Base-by-base conservation (phyloP, 2,113 vertebrate species). In the Struthio camelus region DNA sequence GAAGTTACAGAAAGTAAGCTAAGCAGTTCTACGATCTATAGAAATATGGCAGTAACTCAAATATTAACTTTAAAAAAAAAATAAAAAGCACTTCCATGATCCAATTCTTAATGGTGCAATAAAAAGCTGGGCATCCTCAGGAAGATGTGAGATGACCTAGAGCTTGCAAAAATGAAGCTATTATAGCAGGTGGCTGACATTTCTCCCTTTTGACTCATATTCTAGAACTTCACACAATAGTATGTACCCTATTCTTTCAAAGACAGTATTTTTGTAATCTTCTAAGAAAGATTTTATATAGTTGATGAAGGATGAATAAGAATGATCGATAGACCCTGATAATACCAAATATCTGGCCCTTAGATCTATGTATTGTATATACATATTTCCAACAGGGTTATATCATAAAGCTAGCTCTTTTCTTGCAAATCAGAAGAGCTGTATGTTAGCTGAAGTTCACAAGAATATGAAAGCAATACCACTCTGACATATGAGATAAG, bases 271-370 rank as follows among this genome's bases (percentile, higher is more conserved):
- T 69, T 62, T 11, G 69, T 75, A 32, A 62, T 62, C 40, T 64
- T 81, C 73, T 42, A 38, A 1, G 0, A 38, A 2, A 1, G 19
- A 71, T 11, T 61, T 73, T 46, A 58, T 0, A 0, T 53, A 79
- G 28, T 23, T 69, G 15, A 50, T 46, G 59, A 10, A 14, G 11
- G 10, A 79, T 71, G 24, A 84, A 70, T 4, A 83, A 56, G 10
- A 70, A 86, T 40, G 12, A 53, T 14, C 30, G 83, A 32, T 14
- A 80, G 36, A 72, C 1, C 5, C 17, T 34, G 61, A 32, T 54
- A 82, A 77, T 19, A 61, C 3, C 61, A 24, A 50, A 4, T n/a
- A 71, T 10, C 34, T 34, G 5, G 36, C 10, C 30, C 40, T 70
- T 73, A 54, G 24, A 34, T 71, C 16, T 46, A 17, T 54, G 40